A percentile compares a stretch with the other conserved stretches of the same genome.
phyloP scores from a whole-genome alignment of 2,888 invertebrate species.

The Coremacera marginata region DNA sequence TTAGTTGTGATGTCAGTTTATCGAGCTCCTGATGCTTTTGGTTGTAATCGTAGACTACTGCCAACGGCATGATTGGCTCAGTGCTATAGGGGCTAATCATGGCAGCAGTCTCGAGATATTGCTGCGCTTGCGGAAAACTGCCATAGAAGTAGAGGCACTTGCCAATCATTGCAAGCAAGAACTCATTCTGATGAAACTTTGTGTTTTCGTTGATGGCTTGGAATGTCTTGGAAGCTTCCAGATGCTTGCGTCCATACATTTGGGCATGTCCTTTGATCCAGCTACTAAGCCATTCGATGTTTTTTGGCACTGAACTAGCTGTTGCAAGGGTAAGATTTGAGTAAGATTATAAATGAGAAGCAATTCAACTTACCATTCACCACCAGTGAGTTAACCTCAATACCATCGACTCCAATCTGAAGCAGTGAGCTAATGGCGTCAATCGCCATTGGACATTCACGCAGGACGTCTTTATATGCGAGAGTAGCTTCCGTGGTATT shows the following conservation, averaged over 20 bases:
- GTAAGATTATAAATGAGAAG: background rate
- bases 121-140: conserved; percentile 76
- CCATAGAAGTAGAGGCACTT: conserved; percentile 81
- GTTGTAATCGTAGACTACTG: conserved; percentile 74
- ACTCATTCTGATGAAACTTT: conserved; percentile 76
- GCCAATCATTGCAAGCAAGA: conserved; percentile 78
- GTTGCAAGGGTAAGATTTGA: conserved; percentile 15
- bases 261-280: conserved; percentile 78
- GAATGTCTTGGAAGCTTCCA: conserved; percentile 76
- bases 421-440: conserved; percentile 81
- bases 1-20: conserved; percentile 71
- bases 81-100: conserved; percentile 72
- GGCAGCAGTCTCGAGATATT: conserved; percentile 68
- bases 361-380: conserved; percentile 70
- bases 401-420: conserved; percentile 78
- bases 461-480: conserved; percentile 83
- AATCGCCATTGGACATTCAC: conserved; percentile 80
- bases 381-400: conserved; percentile 81
- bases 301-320: conserved; percentile 61
- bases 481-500: conserved; percentile 80
- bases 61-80: conserved; percentile 76
- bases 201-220: conserved; percentile 77
- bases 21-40: conserved; percentile 75
- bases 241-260: conserved; percentile 77
- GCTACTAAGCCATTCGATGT: conserved; percentile 72